Percentiles rank a stretch among this genome's conserved stretches.
phyloP scores from a whole-genome alignment of 2,888 invertebrate species.

The Pheosia gnoma region DNA sequence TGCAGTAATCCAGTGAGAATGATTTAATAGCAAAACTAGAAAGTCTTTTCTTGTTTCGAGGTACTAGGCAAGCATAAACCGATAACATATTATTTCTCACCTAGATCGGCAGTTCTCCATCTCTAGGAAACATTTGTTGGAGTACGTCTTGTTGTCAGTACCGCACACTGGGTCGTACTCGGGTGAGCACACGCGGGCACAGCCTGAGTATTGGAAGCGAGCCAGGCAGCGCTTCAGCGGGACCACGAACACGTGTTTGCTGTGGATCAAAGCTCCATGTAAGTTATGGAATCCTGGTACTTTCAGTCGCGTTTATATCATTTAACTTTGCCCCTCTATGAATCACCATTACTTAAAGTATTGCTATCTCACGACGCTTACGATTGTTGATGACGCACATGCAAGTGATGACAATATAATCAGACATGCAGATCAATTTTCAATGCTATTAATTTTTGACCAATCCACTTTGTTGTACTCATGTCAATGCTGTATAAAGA shows the following conservation, averaged over 20 bases:
- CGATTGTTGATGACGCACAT: too few species aligned
- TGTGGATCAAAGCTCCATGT: slow-evolving; percentile 57
- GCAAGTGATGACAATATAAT: too few species aligned
- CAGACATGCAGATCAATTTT: too few species aligned
- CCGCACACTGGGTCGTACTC: slow-evolving; percentile 97
- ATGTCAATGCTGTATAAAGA: too few species aligned
- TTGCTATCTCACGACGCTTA: too few species aligned
- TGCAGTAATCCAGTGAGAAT: too few species aligned
- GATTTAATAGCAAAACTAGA: neutral
- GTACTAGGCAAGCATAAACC: slow-evolving; percentile 21
- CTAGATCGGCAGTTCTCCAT: slow-evolving; percentile 95
- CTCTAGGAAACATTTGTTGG: slow-evolving; percentile 95
- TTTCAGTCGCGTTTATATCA: neutral
- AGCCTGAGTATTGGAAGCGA: slow-evolving; percentile 93
- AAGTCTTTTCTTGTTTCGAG: neutral
- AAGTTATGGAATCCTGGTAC: slow-evolving; percentile 32
- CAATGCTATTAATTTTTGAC: too few species aligned
- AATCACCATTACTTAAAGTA: too few species aligned
- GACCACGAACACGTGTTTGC: slow-evolving; percentile 95
- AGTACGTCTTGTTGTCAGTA: slow-evolving; percentile 96
- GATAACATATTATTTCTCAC: slow-evolving; percentile 42
- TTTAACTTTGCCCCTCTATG: too few species aligned
- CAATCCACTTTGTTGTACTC: too few species aligned
- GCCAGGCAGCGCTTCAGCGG: slow-evolving; percentile 94
- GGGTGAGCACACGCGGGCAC: slow-evolving; percentile 93